Base-by-base conservation (phyloP, 1,140 invertebrate genomes). In the Elymnias hypermnestra region DNA sequence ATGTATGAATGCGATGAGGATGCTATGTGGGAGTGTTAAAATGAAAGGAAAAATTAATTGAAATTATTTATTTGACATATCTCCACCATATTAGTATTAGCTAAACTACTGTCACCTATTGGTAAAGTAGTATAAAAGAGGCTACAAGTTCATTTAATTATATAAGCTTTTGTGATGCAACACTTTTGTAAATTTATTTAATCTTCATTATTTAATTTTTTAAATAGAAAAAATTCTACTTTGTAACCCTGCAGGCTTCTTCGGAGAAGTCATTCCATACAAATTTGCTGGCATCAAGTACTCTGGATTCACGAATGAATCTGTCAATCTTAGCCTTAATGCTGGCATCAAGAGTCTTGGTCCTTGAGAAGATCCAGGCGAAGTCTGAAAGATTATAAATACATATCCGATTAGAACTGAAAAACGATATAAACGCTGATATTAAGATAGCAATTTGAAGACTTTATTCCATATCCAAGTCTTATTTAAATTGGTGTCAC, bases 211-310 rank as follows among this genome's bases (percentile, higher is more conserved):
- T n/a, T n/a, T n/a, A n/a, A n/a, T n/a, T n/a, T n/a, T n/a, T n/a
- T n/a, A n/a, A n/a, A n/a, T n/a, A n/a, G n/a, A n/a, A n/a, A 2
- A 25, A 8, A 2, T 2, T 25, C 36, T 37, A 45, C 12, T 19
- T 18, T 1, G 25, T 64, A 40, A 69, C 68, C 17, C 64, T 76
- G 64, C 78, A 83, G 1, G 74, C 74, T 17, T 70, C 70, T 6
- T 78, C 75, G 0, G 70, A 77, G 53, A 72, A 73, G 40, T 77
- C 72, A 2, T 52, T 65, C n/a, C 58, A 40, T 0, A 68, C 26
- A 8, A 75, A 57, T 23, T 79, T 72, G 8, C 57, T 40, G 12
- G 49, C 10, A 19, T 75, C 63, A n/a, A 83, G 53, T 0, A 70
- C 58, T 13, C 61, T 63, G n/a, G 63, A 50, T 15, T 69, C 55